phyloP scores from a whole-genome alignment of 2,888 invertebrate species.

The Agrotis puta region DNA sequence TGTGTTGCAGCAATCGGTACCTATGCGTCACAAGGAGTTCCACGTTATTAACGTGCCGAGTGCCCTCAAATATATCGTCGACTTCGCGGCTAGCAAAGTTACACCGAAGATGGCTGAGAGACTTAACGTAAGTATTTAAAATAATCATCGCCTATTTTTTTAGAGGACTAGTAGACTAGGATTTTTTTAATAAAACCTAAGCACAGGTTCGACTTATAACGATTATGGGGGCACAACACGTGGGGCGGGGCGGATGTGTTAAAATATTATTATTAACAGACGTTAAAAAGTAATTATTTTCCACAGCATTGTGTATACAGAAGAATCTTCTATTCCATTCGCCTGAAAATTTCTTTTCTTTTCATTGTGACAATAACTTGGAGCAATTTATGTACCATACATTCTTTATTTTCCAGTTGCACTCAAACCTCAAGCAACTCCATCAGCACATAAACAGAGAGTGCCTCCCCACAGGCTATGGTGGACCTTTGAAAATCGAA shows the following conservation, averaged over 20 bases:
- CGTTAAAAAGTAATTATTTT: too few relatives aligned
- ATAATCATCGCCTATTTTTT: too few relatives aligned
- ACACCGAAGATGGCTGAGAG: constrained; percentile 94
- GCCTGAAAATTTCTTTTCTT: neutral
- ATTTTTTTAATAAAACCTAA: too few relatives aligned
- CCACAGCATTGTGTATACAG: too few relatives aligned
- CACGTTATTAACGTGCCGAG: constrained; percentile 93
- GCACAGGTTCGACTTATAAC: too few relatives aligned
- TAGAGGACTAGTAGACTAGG: too few relatives aligned
- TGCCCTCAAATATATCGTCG: constrained; percentile 94
- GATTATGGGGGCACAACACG: too few relatives aligned
- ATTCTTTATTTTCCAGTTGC: constrained; percentile 83
- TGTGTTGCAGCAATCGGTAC: constrained; percentile 93
- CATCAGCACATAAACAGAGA: constrained; percentile 91
- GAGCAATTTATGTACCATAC: too few relatives aligned
- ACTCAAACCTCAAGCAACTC: constrained; percentile 91
- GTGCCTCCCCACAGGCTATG: constrained; percentile 94
- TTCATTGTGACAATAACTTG: neutral
- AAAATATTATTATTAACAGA: neutral
- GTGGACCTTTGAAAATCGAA: constrained; percentile 93
- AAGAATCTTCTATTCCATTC: neutral
- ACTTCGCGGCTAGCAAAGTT: constrained; percentile 93
- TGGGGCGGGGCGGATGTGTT: too few relatives aligned
- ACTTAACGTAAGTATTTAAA: constrained; percentile 87
- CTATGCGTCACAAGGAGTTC: constrained; percentile 95